Percentiles rank a stretch among this genome's conserved stretches.
Evolutionary conservation across 2,113 vertebrate species (phyloP).

Genomic region (Odontesthes bonariensis): DNA sequence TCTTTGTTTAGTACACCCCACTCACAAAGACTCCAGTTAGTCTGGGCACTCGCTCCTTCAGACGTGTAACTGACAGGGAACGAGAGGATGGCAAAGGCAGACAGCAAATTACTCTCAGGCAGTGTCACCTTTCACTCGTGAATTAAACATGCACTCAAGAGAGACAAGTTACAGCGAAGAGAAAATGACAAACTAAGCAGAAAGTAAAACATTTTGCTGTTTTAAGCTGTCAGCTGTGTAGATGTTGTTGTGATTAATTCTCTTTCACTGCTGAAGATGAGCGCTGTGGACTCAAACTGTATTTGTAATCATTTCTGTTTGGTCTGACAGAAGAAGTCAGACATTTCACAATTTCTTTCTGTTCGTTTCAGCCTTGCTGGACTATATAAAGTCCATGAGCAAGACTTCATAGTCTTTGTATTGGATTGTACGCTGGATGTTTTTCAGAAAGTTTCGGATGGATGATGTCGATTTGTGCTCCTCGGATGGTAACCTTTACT

Average conservation of each 20-base stretch:
- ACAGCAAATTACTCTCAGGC: conserved; percentile 37
- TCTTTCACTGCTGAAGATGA: background rate
- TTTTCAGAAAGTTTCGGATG: too few species aligned
- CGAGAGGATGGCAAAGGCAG: conserved; percentile 14
- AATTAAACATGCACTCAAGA: conserved; percentile 17
- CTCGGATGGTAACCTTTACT: too few species aligned
- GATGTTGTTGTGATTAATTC: conserved; percentile 12
- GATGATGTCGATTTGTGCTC: too few species aligned
- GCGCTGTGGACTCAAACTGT: background rate
- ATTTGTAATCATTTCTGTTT: too few species aligned
- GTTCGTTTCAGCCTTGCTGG: too few species aligned
- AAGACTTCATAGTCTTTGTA: too few species aligned
- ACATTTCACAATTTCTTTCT: too few species aligned
- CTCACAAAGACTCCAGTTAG: conserved; percentile 69
- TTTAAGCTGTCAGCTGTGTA: background rate
- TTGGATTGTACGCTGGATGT: too few species aligned
- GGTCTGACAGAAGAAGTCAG: too few species aligned
- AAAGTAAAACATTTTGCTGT: background rate
- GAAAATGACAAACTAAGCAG: background rate
- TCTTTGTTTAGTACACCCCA: conserved; percentile 43
- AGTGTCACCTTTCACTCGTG: conserved; percentile 47
- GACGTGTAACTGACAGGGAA: conserved; percentile 46
- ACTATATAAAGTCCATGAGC: too few species aligned
- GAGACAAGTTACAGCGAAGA: conserved; percentile 28
- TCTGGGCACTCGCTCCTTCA: conserved; percentile 42